These are phyloP conservation scores for Myrmecobius fasciatus DNA, from an alignment of 2,113 vertebrate genomes.

Conservation along the genomic window DNA sequence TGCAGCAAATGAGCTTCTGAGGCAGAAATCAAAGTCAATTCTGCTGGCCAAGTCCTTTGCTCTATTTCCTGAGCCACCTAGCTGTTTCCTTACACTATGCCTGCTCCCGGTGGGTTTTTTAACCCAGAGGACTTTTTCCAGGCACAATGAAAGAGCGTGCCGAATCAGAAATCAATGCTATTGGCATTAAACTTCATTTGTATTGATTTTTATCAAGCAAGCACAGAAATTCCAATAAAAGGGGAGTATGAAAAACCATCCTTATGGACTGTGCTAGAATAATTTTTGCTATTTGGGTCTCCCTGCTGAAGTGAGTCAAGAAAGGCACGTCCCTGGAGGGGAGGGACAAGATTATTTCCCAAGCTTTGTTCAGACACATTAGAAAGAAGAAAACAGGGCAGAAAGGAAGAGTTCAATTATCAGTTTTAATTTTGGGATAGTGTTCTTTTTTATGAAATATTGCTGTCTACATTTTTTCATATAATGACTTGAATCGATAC, in stretches of 20 bases:
- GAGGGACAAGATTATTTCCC: not conserved
- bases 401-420: not conserved
- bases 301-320: not conserved
- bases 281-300: not conserved
- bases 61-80: not conserved
- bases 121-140: not conserved
- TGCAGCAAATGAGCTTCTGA: not conserved
- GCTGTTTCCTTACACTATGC: not conserved
- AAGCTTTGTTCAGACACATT: not conserved
- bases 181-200: conserved; percentile 5
- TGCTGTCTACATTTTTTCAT: not conserved
- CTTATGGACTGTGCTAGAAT: not conserved
- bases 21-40: not conserved
- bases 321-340: not conserved
- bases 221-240: not conserved
- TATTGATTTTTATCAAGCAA: conserved; percentile 7
- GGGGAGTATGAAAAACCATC: not conserved
- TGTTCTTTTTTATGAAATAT: not conserved
- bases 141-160: not conserved
- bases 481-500: not conserved
- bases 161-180: not conserved
- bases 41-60: not conserved
- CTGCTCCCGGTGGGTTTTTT: not conserved
- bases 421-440: not conserved
- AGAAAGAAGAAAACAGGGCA: not conserved